These are phyloP conservation scores for Allygus modestus DNA, from an alignment of 2,888 invertebrate species.

Conservation along the genomic window DNA sequence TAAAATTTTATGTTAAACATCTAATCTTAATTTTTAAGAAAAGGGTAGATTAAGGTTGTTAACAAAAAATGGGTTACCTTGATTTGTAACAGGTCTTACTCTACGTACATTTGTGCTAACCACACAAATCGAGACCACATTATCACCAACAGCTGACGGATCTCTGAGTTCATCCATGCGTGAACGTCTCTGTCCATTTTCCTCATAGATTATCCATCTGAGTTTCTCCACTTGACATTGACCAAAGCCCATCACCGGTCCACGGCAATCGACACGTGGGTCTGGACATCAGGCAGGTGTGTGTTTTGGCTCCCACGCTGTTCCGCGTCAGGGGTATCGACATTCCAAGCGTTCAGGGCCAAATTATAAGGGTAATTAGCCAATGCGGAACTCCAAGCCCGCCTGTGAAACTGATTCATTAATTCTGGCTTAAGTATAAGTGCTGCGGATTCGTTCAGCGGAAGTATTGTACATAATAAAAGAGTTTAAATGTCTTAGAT, in stretches of 20 bases:
- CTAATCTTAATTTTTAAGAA: too few relatives aligned
- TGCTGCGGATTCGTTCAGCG: too few relatives aligned
- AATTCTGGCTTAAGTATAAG: too few relatives aligned
- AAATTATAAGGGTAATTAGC: not conserved
- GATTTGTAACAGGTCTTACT: too few relatives aligned
- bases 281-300: conserved; percentile 7
- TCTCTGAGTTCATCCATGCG: not conserved
- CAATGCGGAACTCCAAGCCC: not conserved
- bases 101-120: too few relatives aligned
- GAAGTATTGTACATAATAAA: too few relatives aligned
- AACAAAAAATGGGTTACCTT: too few relatives aligned
- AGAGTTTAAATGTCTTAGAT: too few relatives aligned
- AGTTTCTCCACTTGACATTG: not conserved
- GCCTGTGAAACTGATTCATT: not conserved
- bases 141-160: not conserved
- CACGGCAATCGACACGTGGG: conserved; percentile 2
- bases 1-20: too few relatives aligned
- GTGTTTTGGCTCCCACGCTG: conserved; percentile 35
- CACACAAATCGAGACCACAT: too few relatives aligned
- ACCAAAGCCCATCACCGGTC: not conserved
- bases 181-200: not conserved
- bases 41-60: too few relatives aligned
- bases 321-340: not conserved
- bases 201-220: not conserved
- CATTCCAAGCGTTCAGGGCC: not conserved